Evolutionary conservation across 2,113 vertebrate species (phyloP).

Genomic region (Thinocorus orbignyianus): DNA sequence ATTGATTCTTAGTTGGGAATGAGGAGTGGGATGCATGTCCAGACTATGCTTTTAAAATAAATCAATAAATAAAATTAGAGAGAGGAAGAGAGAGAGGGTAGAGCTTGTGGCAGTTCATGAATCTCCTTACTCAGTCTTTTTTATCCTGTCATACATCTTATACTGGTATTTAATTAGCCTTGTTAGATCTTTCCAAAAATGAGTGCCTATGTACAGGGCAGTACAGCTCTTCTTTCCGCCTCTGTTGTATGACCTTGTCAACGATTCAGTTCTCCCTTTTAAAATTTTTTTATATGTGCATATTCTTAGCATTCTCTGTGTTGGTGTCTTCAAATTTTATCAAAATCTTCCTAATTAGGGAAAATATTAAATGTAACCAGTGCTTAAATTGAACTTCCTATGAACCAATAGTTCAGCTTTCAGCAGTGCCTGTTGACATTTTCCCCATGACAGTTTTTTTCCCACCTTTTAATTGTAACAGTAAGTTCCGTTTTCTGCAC

Average conservation of each 20-base stretch:
- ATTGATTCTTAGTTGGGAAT: not conserved
- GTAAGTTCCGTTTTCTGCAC: not conserved
- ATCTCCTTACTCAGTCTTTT: not conserved
- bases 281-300: not conserved
- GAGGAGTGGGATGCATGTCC: not conserved
- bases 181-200: not conserved
- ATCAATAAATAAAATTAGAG: not conserved
- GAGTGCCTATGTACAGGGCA: accelerated
- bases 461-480: not conserved
- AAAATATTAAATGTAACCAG: not conserved
- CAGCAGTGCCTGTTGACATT: not conserved
- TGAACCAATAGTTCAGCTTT: not conserved
- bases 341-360: not conserved
- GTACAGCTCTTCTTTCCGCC: not conserved
- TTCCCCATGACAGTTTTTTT: not conserved
- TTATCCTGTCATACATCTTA: not conserved
- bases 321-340: not conserved
- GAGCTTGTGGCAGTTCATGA: not conserved
- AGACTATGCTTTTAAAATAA: not conserved
- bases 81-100: not conserved
- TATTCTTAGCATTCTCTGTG: not conserved
- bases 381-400: not conserved
- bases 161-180: not conserved
- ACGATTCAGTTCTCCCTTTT: not conserved
- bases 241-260: not conserved